A percentile compares a stretch with the other conserved stretches of the same genome.
Evolutionary conservation across 2,113 vertebrate genomes (phyloP).

Genomic region (Chlamydotis undulata): DNA sequence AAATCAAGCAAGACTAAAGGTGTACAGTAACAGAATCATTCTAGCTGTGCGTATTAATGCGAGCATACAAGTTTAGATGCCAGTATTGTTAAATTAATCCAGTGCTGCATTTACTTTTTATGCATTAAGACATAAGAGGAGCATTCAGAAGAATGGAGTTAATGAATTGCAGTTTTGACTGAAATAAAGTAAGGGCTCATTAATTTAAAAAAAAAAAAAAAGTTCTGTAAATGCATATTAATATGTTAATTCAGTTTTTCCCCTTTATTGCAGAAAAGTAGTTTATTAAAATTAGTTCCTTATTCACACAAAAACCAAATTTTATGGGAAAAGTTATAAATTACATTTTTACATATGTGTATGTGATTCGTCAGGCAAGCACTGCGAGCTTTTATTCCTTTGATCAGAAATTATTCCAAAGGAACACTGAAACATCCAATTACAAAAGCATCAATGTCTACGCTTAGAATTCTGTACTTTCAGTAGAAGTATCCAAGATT

Average conservation of each 20-base stretch:
- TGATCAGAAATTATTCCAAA: neutral
- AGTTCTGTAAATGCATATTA: neutral
- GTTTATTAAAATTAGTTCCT: neutral
- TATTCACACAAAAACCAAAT: neutral
- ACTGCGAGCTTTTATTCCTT: neutral
- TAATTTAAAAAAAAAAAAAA: neutral
- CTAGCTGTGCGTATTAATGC: neutral
- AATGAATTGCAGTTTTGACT: neutral
- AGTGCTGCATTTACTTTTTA: neutral
- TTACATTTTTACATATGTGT: neutral
- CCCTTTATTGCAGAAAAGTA: neutral
- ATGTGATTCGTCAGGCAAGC: neutral
- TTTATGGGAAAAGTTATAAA: neutral
- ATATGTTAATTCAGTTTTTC: neutral
- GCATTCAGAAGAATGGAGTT: neutral
- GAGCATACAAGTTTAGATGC: neutral
- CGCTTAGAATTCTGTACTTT: neutral
- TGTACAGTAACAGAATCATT: neutral
- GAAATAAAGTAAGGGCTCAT: neutral
- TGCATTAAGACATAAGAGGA: neutral
- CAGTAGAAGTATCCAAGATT: neutral
- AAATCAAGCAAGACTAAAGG: neutral
- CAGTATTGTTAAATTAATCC: neutral
- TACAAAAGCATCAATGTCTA: neutral
- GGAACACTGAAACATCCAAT: neutral